phyloP scores from a whole-genome alignment of 2,888 invertebrate species.

The Brachyopa scutellaris region DNA sequence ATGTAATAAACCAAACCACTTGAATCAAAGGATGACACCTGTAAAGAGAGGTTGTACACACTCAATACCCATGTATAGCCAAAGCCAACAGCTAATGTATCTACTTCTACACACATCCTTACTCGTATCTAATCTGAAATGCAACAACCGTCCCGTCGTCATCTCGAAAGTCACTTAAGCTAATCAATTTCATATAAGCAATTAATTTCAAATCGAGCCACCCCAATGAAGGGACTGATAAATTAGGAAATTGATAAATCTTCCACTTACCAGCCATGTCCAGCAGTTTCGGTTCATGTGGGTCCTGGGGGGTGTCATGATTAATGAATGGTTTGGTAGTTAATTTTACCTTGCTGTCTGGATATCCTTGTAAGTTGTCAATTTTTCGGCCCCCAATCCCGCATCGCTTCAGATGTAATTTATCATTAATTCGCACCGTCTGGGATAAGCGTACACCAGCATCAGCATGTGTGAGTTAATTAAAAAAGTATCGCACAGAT shows the following conservation, averaged over 20 bases:
- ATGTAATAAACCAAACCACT: too few relatives aligned
- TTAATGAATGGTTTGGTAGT: constrained; percentile 10
- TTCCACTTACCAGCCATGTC: not conserved
- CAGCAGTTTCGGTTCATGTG: not conserved
- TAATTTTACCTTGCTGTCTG: not conserved
- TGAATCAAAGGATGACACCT: too few relatives aligned
- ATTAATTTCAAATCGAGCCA: constrained; percentile 20
- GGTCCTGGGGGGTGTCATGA: not conserved
- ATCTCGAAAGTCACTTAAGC: not conserved
- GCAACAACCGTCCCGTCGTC: not conserved
- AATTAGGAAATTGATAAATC: constrained; percentile 6
- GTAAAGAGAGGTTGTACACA: too few relatives aligned
- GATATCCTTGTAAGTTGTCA: constrained; percentile 30
- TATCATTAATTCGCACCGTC: constrained; percentile 22
- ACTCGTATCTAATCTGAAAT: not conserved
- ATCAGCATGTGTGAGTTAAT: constrained; percentile 6
- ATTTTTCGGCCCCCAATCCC: not conserved
- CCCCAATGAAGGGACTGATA: not conserved
- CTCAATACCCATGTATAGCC: too few relatives aligned
- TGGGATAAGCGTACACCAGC: not conserved
- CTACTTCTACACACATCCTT: too few relatives aligned
- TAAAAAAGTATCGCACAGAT: not conserved
- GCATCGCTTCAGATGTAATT: constrained; percentile 16
- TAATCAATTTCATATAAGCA: constrained; percentile 3
- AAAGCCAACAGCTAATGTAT: too few relatives aligned